Conservation (phyloP, 1,140 invertebrate species). For the Apis cerana region DNA sequence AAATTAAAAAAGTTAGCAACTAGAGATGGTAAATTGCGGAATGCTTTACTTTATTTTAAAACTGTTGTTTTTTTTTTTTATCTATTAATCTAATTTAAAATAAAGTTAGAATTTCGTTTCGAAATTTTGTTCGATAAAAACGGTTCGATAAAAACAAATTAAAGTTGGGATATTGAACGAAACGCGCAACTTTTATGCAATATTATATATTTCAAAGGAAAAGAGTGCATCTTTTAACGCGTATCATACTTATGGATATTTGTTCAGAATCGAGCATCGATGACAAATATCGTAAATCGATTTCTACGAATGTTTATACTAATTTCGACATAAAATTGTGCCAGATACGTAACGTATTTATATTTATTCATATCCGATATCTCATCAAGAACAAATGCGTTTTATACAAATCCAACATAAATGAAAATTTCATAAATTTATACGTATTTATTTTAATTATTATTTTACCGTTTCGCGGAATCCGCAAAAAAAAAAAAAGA, state of each 20-base stretch:
- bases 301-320: not conserved
- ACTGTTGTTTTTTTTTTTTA: no score
- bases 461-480: not conserved
- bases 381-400: not conserved
- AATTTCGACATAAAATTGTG: not conserved
- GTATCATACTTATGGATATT: not conserved
- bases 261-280: not conserved
- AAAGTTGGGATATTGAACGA: not conserved
- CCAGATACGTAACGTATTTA: not conserved
- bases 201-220: not conserved
- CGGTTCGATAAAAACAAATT: not conserved
- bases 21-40: no score
- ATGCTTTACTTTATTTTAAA: no score
- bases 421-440: not conserved
- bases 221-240: not conserved
- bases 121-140: no score
- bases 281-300: conserved; percentile 6
- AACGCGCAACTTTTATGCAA: not conserved
- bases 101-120: no score
- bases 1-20: no score
- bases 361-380: no score
- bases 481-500: no score
- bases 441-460: not conserved
- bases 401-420: not conserved
- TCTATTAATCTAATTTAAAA: no score